A percentile compares a stretch with the other conserved stretches of the same genome.
These are phyloP conservation scores for Python bivittatus DNA, from an alignment of 2,113 vertebrate genomes.

Conservation along the genomic window DNA sequence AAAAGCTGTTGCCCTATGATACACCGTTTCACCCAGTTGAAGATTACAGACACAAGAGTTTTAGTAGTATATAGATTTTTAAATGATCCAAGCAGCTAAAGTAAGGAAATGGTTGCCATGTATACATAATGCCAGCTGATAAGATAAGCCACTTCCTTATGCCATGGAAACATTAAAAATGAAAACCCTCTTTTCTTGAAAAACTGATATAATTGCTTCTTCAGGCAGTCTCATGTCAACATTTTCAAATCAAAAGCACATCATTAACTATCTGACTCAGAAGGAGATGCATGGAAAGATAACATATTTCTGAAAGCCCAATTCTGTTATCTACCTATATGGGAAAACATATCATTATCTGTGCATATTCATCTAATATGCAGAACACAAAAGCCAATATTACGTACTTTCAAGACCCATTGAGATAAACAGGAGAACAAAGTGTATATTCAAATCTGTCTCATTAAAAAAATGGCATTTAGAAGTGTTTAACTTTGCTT, in stretches of 20 bases:
- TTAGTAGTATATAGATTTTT: too few species aligned
- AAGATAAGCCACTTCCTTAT: constrained; percentile 24
- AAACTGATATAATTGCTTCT: background rate
- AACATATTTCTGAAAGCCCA: background rate
- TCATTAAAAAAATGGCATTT: background rate
- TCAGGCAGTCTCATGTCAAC: background rate
- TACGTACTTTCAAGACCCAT: background rate
- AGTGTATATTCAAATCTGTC: background rate
- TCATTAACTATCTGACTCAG: background rate
- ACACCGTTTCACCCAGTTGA: too few species aligned
- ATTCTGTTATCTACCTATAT: background rate
- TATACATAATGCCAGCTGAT: background rate
- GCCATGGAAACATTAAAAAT: constrained; percentile 24
- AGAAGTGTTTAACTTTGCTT: background rate
- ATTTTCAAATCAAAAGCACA: background rate
- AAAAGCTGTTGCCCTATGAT: too few species aligned
- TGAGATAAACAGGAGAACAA: background rate
- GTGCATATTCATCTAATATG: background rate
- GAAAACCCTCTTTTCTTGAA: background rate
- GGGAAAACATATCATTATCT: background rate
- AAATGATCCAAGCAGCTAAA: constrained; percentile 19
- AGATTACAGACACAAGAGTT: too few species aligned
- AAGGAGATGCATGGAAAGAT: background rate
- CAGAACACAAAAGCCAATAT: background rate
- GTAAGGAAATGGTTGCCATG: background rate